Conservation (phyloP, 1,140 invertebrate genomes). For the Diachasmimorpha longicaudata region DNA sequence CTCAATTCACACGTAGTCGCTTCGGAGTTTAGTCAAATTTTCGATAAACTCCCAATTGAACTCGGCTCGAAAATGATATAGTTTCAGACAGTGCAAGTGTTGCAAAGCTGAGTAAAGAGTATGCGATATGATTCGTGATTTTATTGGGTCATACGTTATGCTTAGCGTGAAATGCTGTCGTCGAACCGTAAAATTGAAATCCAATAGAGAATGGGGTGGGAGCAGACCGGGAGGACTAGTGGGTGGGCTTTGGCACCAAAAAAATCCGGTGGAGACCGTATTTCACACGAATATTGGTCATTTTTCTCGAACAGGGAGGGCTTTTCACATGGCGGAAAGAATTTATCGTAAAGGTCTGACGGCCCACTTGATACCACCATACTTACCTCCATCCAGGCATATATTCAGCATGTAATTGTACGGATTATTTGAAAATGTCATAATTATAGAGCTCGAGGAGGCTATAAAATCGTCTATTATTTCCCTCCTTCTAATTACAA, state of each 20-base stretch:
- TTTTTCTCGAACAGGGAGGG: constrained; percentile 34
- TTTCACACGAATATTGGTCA: constrained; percentile 41
- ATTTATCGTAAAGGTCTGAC: constrained; percentile 29
- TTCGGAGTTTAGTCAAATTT: too few relatives aligned
- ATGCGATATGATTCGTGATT: constrained; percentile 43
- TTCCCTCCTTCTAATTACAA: too few relatives aligned
- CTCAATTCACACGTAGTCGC: too few relatives aligned
- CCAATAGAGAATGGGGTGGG: constrained; percentile 34
- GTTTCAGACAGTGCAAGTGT: neutral
- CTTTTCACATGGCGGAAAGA: constrained; percentile 11
- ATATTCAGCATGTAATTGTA: constrained; percentile 26
- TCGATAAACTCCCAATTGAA: too few relatives aligned
- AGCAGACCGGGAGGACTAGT: constrained; percentile 2
- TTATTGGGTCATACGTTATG: constrained; percentile 48
- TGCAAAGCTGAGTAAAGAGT: neutral
- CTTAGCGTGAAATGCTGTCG: constrained; percentile 45
- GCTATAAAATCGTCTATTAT: too few relatives aligned
- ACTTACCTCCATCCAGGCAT: constrained; percentile 12
- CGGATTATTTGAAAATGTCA: neutral
- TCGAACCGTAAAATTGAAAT: constrained; percentile 49
- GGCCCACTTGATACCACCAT: neutral
- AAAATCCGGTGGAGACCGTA: constrained; percentile 30
- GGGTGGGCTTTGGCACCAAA: constrained; percentile 7
- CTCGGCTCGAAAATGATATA: neutral
- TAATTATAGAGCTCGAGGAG: neutral